Base-by-base conservation (phyloP, 2,113 vertebrate genomes). In the Neofelis nebulosa region DNA sequence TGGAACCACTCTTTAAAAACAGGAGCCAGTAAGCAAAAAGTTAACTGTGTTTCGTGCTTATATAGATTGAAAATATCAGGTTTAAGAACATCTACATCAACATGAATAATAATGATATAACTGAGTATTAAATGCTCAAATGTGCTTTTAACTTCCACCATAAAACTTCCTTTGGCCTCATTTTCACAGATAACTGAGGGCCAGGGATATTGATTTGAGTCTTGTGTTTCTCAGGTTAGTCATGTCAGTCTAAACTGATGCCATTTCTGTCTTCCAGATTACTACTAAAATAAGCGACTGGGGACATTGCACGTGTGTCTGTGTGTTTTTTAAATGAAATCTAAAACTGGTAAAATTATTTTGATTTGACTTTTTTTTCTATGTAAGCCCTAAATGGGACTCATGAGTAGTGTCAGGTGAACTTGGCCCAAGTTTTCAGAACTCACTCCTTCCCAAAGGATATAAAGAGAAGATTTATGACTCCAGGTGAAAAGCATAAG, bases 381-480 rank as follows among this genome's bases (percentile, higher is more conserved):
- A 65, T 66, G 36, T 57, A 96, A 96, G 91, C 88, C 55, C 48
- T 92, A 93, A 98, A 98, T 94, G 50, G 52, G 95, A 41, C 92
- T 97, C 97, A 76, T 52, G 96, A 98, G 96, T 71, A 96, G 95
- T 93, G 93, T 98, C 96, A 97, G 93, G 93, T 98, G 96, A 98
- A 93, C 61, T 78, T 93, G 85, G 97, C 55, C 68, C 65, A 89
- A 13, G 55, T 98, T 97, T 95, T 87, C 94, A 89, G 88, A 98
- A 96, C 94, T 94, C n/a, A 27, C 57, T 91, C 33, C 18, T 69
- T 97, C 97, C 89, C 95, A 94, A 91, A 98, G 95, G 98, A 97
- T 97, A 97, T 98, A 98, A 98, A 98, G 92, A 63, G 92, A 97
- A 95, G 93, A 98, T 97, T 98, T 98, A 98, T 98, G 82, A 55